Percentiles rank a stretch among this genome's conserved stretches.
Conservation (phyloP, 2,113 vertebrate species). For the Hiodon alosoides region DNA sequence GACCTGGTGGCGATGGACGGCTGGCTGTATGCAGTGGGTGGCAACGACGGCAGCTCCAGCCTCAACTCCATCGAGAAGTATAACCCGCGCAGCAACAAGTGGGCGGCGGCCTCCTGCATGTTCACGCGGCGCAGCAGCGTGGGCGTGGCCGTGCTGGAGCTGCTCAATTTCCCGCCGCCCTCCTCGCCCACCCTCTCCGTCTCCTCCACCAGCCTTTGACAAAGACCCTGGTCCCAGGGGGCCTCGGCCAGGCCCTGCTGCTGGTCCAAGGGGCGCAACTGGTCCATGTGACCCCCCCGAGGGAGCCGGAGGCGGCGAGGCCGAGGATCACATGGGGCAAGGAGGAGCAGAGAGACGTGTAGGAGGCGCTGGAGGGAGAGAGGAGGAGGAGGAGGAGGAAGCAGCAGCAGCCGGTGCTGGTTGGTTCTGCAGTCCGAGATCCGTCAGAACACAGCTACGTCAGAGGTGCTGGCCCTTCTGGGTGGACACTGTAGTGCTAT, state of each 20-base stretch:
- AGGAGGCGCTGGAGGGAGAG: neutral
- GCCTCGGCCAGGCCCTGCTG: conserved; percentile 57
- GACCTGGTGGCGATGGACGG: conserved; percentile 97
- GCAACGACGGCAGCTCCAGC: conserved; percentile 96
- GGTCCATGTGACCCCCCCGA: conserved; percentile 52
- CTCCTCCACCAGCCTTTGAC: conserved; percentile 97
- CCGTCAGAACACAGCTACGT: no score
- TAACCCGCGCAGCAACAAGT: conserved; percentile 95
- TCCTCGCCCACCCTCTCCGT: conserved; percentile 93
- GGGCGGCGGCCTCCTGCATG: conserved; percentile 95
- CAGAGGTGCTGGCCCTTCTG: no score
- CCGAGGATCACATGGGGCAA: no score
- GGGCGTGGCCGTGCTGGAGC: conserved; percentile 88
- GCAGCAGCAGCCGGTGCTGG: no score
- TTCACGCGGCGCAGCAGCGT: conserved; percentile 94
- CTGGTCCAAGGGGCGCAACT: conserved; percentile 69
- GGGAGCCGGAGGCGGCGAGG: no score
- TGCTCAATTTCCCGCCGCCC: conserved; percentile 90
- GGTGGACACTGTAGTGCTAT: no score
- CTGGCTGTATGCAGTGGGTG: conserved; percentile 90
- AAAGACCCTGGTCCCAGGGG: conserved; percentile 56
- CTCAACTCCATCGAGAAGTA: conserved; percentile 98
- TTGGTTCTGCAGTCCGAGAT: no score
- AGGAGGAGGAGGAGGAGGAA: no score
- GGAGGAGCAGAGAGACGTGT: neutral